These are phyloP conservation scores for Mirounga angustirostris DNA, from an alignment of 2,113 vertebrate genomes.

Conservation along the genomic window DNA sequence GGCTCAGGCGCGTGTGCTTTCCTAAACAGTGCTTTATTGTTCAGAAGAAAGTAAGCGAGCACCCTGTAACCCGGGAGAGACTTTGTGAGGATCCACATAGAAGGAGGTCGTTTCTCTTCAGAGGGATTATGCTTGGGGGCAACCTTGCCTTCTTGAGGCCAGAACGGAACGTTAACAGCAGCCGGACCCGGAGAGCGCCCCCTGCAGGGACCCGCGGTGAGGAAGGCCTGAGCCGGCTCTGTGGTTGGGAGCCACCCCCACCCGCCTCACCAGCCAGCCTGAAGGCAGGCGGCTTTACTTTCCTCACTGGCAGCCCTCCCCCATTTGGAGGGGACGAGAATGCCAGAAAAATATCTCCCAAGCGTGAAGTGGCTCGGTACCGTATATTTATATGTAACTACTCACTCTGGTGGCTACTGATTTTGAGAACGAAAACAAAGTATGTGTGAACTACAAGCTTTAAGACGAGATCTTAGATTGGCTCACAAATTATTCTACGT, in stretches of 20 bases:
- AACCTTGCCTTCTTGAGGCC: background rate
- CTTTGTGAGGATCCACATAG: accelerated
- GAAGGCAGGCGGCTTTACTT: too few species aligned
- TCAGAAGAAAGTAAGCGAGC: background rate
- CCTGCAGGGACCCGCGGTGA: accelerated
- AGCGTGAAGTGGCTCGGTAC: accelerated
- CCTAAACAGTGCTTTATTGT: background rate
- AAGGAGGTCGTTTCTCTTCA: too few species aligned
- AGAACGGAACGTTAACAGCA: accelerated
- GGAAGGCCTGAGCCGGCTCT: background rate
- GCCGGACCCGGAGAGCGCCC: background rate
- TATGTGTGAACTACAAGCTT: background rate
- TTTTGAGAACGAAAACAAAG: background rate
- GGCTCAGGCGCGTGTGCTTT: background rate
- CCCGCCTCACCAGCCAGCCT: accelerated
- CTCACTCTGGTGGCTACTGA: accelerated
- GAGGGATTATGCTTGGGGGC: background rate
- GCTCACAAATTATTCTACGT: slow-evolving; percentile 71
- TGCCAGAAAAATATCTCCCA: background rate
- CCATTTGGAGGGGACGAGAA: too few species aligned
- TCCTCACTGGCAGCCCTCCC: background rate
- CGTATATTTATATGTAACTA: accelerated
- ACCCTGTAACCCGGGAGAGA: accelerated
- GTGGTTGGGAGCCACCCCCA: background rate
- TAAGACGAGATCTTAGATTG: background rate